These are phyloP conservation scores for Tridacna gigas DNA, from an alignment of 2,888 invertebrate species.

Conservation along the genomic window DNA sequence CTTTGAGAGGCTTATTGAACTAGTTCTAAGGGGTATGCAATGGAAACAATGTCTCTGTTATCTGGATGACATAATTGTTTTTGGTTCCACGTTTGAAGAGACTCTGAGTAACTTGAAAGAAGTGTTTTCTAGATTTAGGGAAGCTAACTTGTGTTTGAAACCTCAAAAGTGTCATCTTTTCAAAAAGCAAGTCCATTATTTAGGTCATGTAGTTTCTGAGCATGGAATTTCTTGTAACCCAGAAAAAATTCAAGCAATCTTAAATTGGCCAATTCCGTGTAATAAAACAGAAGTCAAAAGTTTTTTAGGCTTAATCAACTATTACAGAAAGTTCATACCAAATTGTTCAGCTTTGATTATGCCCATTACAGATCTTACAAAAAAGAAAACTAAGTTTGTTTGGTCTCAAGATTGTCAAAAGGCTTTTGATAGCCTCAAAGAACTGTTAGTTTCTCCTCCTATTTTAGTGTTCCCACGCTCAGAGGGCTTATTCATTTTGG, in stretches of 20 bases:
- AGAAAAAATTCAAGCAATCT: slow-evolving; percentile 21
- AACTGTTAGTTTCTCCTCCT: slow-evolving; percentile 31
- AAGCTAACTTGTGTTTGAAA: slow-evolving; percentile 24
- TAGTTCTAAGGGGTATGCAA: slow-evolving; percentile 34
- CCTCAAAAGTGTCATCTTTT: slow-evolving; percentile 49
- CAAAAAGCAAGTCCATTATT: slow-evolving; percentile 28
- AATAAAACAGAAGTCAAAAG: slow-evolving; percentile 42
- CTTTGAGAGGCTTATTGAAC: slow-evolving; percentile 67
- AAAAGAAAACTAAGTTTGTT: slow-evolving; percentile 1
- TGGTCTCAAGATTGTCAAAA: slow-evolving; percentile 34
- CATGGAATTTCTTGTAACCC: slow-evolving; percentile 40
- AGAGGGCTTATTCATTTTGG: slow-evolving; percentile 53
- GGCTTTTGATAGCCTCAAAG: slow-evolving; percentile 53
- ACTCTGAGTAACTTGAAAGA: background rate
- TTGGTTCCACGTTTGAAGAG: background rate
- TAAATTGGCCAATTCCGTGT: slow-evolving; percentile 36
- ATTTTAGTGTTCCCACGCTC: slow-evolving; percentile 46
- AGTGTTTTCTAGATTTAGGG: slow-evolving; percentile 40
- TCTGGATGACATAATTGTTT: slow-evolving; percentile 64
- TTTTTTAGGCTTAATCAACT: slow-evolving; percentile 38
- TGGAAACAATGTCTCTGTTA: slow-evolving; percentile 41
- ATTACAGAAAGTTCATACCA: slow-evolving; percentile 54
- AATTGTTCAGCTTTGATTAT: slow-evolving; percentile 14
- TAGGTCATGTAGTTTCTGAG: slow-evolving; percentile 41
- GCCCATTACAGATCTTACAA: background rate